These are phyloP conservation scores for Caenorhabditis becei DNA, from an alignment of 2,888 invertebrate species.

Conservation along the genomic window DNA sequence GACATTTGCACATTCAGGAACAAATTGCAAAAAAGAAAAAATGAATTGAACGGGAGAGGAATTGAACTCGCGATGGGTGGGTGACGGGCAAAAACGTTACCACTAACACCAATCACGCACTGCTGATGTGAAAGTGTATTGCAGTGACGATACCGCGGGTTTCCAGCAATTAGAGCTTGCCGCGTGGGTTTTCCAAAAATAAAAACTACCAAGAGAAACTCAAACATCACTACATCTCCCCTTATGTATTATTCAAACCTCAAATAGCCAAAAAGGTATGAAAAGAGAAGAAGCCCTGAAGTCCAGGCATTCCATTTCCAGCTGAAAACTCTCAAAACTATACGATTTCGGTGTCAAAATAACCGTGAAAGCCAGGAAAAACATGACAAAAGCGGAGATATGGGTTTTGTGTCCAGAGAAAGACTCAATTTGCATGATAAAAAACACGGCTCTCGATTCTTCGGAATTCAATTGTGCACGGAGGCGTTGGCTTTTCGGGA, in stretches of 20 bases:
- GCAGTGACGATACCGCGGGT: too few relatives aligned
- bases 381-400: not conserved
- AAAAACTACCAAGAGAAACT: too few relatives aligned
- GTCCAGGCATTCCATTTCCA: not conserved
- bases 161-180: too few relatives aligned
- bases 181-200: too few relatives aligned
- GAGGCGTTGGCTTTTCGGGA: not conserved
- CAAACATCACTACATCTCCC: too few relatives aligned
- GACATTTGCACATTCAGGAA: not conserved
- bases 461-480: not conserved
- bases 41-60: not conserved
- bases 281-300: too few relatives aligned
- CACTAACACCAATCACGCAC: too few relatives aligned
- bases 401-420: not conserved
- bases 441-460: not conserved
- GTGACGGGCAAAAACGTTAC: too few relatives aligned
- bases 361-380: not conserved
- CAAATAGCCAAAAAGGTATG: too few relatives aligned
- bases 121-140: too few relatives aligned
- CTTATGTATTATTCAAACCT: too few relatives aligned
- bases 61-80: not conserved
- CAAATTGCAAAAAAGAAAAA: not conserved
- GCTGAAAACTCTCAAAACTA: not conserved
- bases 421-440: slow-evolving; percentile 51
- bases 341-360: slow-evolving; percentile 1